These are phyloP conservation scores for Rhopalosiphum maidis DNA, from an alignment of 1,140 invertebrate species.

Conservation along the genomic window DNA sequence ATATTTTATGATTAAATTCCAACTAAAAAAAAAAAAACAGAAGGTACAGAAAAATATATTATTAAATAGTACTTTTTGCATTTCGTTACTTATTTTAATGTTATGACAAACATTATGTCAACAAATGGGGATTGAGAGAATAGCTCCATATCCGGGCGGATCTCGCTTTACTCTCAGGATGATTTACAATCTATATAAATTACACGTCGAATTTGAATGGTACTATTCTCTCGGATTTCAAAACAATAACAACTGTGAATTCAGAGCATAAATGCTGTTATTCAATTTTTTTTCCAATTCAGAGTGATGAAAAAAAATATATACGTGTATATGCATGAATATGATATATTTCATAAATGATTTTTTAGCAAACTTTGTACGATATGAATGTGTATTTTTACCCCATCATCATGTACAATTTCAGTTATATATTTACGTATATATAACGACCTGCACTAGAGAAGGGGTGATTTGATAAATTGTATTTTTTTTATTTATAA, in stretches of 20 bases:
- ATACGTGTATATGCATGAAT: neutral
- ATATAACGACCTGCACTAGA: slow-evolving; percentile 33
- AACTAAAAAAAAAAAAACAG: neutral
- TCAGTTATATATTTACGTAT: neutral
- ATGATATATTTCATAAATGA: slow-evolving; percentile 35
- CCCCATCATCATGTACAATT: slow-evolving; percentile 22
- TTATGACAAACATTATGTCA: slow-evolving; percentile 42
- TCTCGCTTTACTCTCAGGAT: slow-evolving; percentile 29
- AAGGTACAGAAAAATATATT: neutral
- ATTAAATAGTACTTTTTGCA: neutral
- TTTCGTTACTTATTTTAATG: slow-evolving; percentile 43
- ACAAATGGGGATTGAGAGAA: slow-evolving; percentile 4
- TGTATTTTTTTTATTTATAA: slow-evolving; percentile 34
- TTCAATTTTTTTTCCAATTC: slow-evolving; percentile 48
- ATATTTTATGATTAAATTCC: too few species aligned
- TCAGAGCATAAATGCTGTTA: slow-evolving; percentile 33
- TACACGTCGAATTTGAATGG: slow-evolving; percentile 53
- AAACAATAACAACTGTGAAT: slow-evolving; percentile 47
- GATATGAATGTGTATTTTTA: slow-evolving; percentile 49
- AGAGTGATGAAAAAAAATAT: neutral
- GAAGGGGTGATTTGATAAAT: slow-evolving; percentile 51
- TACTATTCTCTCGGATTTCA: slow-evolving; percentile 31
- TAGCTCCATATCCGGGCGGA: slow-evolving; percentile 46
- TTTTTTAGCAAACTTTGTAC: slow-evolving; percentile 35
- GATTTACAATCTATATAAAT: slow-evolving; percentile 53